A percentile compares a stretch with the other conserved stretches of the same genome.
Evolutionary conservation across 2,113 vertebrate species (phyloP).

Genomic region (Aramus guarauna): DNA sequence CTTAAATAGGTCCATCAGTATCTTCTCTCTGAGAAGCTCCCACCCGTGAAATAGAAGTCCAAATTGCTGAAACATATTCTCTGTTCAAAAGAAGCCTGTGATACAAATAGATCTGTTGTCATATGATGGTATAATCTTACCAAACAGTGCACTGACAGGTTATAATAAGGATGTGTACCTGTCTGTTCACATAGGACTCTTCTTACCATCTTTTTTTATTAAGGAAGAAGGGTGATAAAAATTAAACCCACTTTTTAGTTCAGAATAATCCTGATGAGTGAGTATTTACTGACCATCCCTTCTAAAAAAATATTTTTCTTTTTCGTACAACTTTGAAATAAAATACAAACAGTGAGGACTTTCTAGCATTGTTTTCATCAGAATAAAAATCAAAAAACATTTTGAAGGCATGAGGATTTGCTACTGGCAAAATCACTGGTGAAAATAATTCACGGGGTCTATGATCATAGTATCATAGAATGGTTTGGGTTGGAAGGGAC

Average conservation of each 20-base stretch:
- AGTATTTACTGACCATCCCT: background rate
- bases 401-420: background rate
- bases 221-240: background rate
- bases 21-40: background rate
- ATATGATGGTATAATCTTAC: background rate
- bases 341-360: background rate
- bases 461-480: too few relatives aligned
- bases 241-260: background rate
- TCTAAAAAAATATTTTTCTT: background rate
- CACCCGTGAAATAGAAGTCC: background rate
- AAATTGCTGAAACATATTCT: background rate
- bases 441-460: background rate
- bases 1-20: background rate
- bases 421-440: background rate
- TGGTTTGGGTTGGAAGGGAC: too few relatives aligned
- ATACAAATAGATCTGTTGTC: background rate
- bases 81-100: conserved; percentile 2
- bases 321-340: background rate
- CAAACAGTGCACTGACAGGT: background rate
- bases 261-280: background rate
- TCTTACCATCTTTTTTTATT: background rate
- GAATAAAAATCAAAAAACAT: background rate
- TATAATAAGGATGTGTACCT: background rate
- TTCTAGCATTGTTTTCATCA: background rate
- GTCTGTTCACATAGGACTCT: background rate